A percentile compares a stretch with the other conserved stretches of the same genome.
These are phyloP conservation scores for Drosophila parvula DNA, from an alignment of 1,140 invertebrate species.

Conservation along the genomic window DNA sequence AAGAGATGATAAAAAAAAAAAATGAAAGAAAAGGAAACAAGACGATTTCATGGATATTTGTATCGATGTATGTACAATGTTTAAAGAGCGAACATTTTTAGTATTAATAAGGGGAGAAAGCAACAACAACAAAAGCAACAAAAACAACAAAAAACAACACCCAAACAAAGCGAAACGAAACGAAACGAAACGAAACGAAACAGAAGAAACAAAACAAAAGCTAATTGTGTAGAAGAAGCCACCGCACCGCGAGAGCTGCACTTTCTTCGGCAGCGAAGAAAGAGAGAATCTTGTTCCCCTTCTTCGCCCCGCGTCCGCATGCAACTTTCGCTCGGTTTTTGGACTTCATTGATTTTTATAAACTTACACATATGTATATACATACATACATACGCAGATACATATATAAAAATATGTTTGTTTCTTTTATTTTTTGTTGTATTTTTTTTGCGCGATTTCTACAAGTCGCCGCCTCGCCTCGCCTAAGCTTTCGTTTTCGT, in stretches of 20 bases:
- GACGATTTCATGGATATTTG: conserved; percentile 39
- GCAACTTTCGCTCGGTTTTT: conserved; percentile 48
- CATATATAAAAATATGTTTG: conserved; percentile 22
- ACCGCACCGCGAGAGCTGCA: conserved; percentile 28
- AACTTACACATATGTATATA: conserved; percentile 7
- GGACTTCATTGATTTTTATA: conserved; percentile 56
- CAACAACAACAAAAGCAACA: neutral
- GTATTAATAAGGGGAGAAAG: conserved; percentile 30
- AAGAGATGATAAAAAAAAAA: conserved; percentile 21
- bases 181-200: conserved; percentile 4
- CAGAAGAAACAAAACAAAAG: conserved; percentile 18
- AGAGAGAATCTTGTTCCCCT: conserved; percentile 24
- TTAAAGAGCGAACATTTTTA: conserved; percentile 40
- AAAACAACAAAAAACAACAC: conserved; percentile 4
- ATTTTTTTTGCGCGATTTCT: conserved; percentile 26
- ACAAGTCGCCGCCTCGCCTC: conserved; percentile 43
- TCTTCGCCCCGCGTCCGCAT: conserved; percentile 1
- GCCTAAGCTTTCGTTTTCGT: conserved; percentile 51
- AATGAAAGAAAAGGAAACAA: conserved; percentile 2
- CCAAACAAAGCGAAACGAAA: conserved; percentile 13
- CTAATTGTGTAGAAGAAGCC: conserved; percentile 43
- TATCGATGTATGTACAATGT: conserved; percentile 37
- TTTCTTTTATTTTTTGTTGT: conserved; percentile 3
- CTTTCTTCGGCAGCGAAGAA: conserved; percentile 35
- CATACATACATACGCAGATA: conserved; percentile 15